Percentiles rank a stretch among this genome's conserved stretches.
Conservation (phyloP, 2,888 invertebrate species). For the Harmothoe impar region DNA sequence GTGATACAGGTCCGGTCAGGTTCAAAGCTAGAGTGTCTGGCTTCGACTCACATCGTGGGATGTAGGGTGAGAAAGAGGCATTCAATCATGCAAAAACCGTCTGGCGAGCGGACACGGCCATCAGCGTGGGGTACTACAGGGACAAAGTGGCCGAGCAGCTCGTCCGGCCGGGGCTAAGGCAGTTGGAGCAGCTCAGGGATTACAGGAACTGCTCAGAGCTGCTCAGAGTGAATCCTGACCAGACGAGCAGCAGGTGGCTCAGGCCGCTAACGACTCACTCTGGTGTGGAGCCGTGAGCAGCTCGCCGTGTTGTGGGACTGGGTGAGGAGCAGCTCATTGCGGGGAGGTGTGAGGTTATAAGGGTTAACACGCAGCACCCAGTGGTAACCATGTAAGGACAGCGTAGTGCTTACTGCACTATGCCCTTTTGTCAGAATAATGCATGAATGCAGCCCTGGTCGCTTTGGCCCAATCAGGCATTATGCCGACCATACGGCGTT, state of each 20-base stretch:
- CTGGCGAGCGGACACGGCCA: neutral
- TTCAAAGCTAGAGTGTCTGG: neutral
- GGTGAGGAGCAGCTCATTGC: conserved; percentile 3
- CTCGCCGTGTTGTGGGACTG: neutral
- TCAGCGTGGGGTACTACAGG: neutral
- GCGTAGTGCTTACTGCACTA: no score
- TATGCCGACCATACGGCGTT: no score
- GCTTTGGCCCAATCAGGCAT: no score
- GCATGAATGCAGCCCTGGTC: no score
- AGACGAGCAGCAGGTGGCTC: conserved; percentile 26
- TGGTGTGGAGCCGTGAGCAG: neutral
- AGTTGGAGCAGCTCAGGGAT: neutral
- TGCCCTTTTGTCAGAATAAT: no score
- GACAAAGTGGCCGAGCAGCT: neutral
- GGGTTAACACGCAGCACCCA: neutral
- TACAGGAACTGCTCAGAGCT: no score
- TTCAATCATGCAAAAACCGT: neutral
- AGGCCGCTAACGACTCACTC: conserved; percentile 9
- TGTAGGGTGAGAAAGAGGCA: neutral
- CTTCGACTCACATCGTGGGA: neutral
- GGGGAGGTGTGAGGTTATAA: neutral
- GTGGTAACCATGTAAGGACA: no score
- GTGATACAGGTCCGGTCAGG: neutral
- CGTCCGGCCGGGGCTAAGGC: neutral
- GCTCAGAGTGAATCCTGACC: neutral